Evolutionary conservation across 1,140 invertebrate species (phyloP), one percentile per base, ranked within the genome.

Genomic region (Caerostris extrusa): DNA sequence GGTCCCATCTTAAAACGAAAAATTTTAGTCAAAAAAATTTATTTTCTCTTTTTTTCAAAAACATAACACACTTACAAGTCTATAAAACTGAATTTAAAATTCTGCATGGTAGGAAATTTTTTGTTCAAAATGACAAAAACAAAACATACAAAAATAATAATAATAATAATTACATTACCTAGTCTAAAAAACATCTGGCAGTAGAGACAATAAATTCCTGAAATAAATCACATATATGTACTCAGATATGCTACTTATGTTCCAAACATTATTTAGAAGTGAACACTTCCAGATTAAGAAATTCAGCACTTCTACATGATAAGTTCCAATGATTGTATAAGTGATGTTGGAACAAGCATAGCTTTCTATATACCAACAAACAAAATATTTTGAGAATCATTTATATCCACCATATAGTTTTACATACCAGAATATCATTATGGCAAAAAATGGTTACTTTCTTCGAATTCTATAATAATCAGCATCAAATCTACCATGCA

Each of bases 31-130:
- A 91, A 82, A 81, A 81, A 60, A 60, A 77, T 81, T 91, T 81
- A 60, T 91, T 91, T 17, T 60, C 14, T 91, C 53, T 90, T 57
- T 85, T n/a, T 61, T 91, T 82, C 50, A 91, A 91, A 91, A 91
- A 77, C 56, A 91, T 91, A 91, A 90, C 53, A 91, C 90, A 91
- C 69, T 91, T 91, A 91, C 90, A 91, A 91, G 56, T 81, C 88
- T 77, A 81, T 91, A 81, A 50, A 91, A 91, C 90, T 91, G 4
- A 91, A 91, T 53, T 77, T 57, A n/a, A 57, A 57, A 71, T 53
- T 64, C 57, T 60, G 85, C 85, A 89, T n/a, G 55, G 83, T 85
- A 57, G n/a, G 83, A 85, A 60, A 77, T 10, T 85, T 85, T 85
- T 85, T 10, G 83, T 34, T 85, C 83, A 60, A 58, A 85, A 85